Conservation (phyloP, 2,113 vertebrate genomes). For the Holacanthus passer region DNA sequence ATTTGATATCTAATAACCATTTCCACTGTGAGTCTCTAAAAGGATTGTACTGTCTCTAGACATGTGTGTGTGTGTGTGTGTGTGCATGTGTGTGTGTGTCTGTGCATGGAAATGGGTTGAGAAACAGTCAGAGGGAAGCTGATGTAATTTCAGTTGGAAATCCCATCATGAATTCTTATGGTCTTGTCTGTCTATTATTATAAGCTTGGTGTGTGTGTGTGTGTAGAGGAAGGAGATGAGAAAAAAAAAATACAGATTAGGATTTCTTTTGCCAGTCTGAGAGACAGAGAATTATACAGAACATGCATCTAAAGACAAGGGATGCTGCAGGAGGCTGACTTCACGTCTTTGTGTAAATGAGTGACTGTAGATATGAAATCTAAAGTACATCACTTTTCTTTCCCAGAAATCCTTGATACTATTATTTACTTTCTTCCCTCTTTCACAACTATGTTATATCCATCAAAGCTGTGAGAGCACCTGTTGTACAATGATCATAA, state of each 20-base stretch:
- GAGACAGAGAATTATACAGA: not conserved
- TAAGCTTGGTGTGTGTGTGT: conserved; percentile 22
- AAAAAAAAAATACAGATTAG: not conserved
- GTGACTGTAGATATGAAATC: not conserved
- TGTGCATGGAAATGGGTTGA: not conserved
- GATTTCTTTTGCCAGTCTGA: not conserved
- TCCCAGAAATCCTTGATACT: not conserved
- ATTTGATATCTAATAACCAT: conserved; percentile 47
- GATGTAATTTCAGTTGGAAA: conserved; percentile 65
- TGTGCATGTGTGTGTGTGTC: conserved; percentile 1
- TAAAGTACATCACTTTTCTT: not conserved
- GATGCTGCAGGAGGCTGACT: not conserved
- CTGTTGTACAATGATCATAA: conserved; percentile 17
- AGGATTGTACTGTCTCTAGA: conserved; percentile 21
- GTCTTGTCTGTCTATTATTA: conserved; percentile 47
- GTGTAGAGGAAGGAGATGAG: not conserved
- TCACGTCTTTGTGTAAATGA: not conserved
- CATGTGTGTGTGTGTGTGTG: not conserved
- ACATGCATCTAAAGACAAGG: not conserved
- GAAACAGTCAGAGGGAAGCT: conserved; percentile 43
- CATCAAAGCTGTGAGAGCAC: not conserved
- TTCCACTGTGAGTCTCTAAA: conserved; percentile 21
- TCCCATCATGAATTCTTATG: conserved; percentile 64
- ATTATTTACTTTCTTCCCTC: not conserved
- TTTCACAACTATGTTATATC: not conserved